These are phyloP conservation scores for Cordilura impudica DNA, from an alignment of 2,888 invertebrate genomes.

Conservation along the genomic window DNA sequence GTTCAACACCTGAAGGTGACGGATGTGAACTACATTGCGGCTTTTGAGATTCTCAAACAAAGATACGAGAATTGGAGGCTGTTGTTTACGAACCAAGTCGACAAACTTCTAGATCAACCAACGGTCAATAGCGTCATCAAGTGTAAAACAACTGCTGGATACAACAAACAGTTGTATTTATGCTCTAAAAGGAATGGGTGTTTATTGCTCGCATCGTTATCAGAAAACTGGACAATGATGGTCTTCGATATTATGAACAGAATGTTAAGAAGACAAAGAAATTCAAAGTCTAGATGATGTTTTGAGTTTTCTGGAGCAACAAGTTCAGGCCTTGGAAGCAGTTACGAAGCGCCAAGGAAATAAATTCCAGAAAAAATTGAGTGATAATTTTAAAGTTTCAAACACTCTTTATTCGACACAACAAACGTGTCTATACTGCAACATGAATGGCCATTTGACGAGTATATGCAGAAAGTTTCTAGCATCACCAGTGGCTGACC, in stretches of 20 bases:
- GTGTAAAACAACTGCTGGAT: too few relatives aligned
- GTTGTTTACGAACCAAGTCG: not conserved
- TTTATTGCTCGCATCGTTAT: too few relatives aligned
- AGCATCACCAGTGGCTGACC: not conserved
- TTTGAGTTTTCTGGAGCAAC: not conserved
- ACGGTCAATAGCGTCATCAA: not conserved
- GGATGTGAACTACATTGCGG: not conserved
- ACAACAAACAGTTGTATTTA: not conserved
- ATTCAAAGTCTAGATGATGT: too few relatives aligned
- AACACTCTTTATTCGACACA: not conserved
- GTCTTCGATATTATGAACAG: not conserved
- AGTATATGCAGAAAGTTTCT: not conserved
- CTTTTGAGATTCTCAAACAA: not conserved
- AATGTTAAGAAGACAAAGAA: not conserved
- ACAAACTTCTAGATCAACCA: not conserved
- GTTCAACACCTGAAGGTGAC: conserved; percentile 1
- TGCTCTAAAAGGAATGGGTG: not conserved
- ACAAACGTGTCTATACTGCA: not conserved
- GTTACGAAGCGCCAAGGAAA: not conserved
- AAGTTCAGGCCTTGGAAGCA: not conserved
- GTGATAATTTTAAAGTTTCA: too few relatives aligned
- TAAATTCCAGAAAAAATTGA: too few relatives aligned
- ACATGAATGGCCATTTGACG: not conserved
- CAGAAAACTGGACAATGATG: too few relatives aligned
- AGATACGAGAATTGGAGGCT: not conserved